Evolutionary conservation across 2,888 invertebrate genomes (phyloP).

Genomic region (Mayetiola destructor): DNA sequence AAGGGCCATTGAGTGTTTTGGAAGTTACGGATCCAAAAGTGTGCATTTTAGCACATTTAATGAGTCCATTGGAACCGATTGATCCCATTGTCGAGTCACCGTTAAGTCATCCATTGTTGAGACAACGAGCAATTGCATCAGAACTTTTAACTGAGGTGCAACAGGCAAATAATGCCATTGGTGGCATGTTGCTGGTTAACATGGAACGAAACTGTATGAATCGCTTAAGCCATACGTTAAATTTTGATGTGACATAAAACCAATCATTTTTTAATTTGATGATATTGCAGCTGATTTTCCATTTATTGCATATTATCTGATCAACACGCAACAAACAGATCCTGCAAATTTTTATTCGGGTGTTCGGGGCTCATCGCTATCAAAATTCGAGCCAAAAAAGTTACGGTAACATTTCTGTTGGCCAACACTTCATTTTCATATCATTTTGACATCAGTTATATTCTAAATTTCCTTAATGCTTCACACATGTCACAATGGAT

Average conservation of each 20-base stretch:
- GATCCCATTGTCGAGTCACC: constrained; percentile 78
- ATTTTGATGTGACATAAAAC: neutral
- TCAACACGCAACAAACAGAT: constrained; percentile 76
- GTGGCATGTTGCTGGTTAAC: constrained; percentile 75
- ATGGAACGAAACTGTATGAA: constrained; percentile 66
- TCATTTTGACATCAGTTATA: neutral
- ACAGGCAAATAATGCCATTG: constrained; percentile 57
- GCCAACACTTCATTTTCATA: neutral
- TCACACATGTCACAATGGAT: no score
- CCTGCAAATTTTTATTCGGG: constrained; percentile 74
- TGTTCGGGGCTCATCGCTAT: constrained; percentile 66
- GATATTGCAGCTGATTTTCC: constrained; percentile 64
- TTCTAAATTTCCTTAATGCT: neutral
- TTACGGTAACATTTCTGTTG: constrained; percentile 30
- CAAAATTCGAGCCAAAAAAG: constrained; percentile 71
- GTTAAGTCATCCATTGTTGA: constrained; percentile 59
- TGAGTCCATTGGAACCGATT: constrained; percentile 75
- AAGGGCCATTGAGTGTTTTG: constrained; percentile 52
- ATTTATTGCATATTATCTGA: constrained; percentile 79
- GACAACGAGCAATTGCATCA: constrained; percentile 62
- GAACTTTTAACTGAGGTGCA: constrained; percentile 56
- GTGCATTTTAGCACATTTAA: constrained; percentile 74
- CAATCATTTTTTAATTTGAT: constrained; percentile 12
- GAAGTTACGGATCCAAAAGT: constrained; percentile 82
- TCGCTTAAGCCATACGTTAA: no score